Conservation (phyloP, 2,113 vertebrate genomes). For the Tachycineta bicolor region DNA sequence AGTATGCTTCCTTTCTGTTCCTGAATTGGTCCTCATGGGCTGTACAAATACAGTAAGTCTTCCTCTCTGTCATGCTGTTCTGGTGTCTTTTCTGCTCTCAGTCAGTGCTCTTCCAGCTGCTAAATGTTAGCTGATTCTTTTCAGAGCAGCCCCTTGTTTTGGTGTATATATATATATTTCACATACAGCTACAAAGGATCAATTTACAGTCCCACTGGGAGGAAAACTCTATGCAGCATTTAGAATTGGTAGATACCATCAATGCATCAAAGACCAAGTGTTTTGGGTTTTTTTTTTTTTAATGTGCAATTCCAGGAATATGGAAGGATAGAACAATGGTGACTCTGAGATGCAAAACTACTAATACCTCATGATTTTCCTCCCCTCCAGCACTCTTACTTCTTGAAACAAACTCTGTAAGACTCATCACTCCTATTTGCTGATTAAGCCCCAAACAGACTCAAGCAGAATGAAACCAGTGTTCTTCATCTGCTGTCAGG, state of each 20-base stretch:
- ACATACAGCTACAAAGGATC: neutral
- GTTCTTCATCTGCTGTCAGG: neutral
- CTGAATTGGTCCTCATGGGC: neutral
- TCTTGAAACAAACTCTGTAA: neutral
- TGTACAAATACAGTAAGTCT: neutral
- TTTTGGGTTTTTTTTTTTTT: neutral
- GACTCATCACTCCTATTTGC: neutral
- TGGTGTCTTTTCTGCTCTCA: neutral
- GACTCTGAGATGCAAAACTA: neutral
- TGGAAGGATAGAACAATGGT: neutral
- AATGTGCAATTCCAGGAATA: neutral
- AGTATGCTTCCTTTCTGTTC: neutral
- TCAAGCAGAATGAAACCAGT: neutral
- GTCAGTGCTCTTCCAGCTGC: neutral
- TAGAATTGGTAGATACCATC: neutral
- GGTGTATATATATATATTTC: neutral
- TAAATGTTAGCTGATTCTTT: neutral
- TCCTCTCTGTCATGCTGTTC: neutral
- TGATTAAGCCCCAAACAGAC: neutral
- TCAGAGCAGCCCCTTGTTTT: neutral
- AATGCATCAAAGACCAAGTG: accelerated
- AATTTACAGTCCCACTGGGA: neutral
- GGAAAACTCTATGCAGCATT: neutral
- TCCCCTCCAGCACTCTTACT: neutral
- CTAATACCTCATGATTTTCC: neutral